Percentiles rank a stretch among this genome's conserved stretches.
These are phyloP conservation scores for Ennomos erosarius DNA, from an alignment of 2,888 invertebrate species.

Conservation along the genomic window DNA sequence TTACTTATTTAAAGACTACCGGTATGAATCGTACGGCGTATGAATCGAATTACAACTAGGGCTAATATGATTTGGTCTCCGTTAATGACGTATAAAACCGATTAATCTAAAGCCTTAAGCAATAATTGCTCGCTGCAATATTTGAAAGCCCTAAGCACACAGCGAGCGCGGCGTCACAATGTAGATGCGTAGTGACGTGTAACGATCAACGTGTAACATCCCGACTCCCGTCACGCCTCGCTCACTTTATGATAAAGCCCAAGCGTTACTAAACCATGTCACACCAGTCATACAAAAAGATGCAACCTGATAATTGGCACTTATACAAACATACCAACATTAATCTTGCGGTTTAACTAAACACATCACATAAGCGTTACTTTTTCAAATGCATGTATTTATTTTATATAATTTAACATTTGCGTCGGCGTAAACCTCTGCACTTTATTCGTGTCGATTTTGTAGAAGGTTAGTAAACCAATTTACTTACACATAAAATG, in stretches of 20 bases:
- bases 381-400: conserved; percentile 19
- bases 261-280: conserved; percentile 10
- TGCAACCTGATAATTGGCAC: conserved; percentile 20
- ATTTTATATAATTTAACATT: not conserved
- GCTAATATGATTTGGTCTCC: conserved; percentile 23
- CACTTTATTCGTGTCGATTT: not conserved
- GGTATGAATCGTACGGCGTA: conserved; percentile 1
- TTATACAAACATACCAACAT: conserved; percentile 4
- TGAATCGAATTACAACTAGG: conserved; percentile 25
- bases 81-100: conserved; percentile 14
- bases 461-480: too few relatives aligned
- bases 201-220: not conserved
- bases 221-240: not conserved
- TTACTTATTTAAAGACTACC: conserved; percentile 27
- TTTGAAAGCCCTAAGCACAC: conserved; percentile 4
- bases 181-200: conserved; percentile 2
- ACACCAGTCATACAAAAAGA: conserved; percentile 8
- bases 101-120: conserved; percentile 6
- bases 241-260: conserved; percentile 1
- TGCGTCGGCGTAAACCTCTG: too few relatives aligned
- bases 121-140: conserved; percentile 13
- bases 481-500: too few relatives aligned
- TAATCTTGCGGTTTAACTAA: conserved; percentile 7
- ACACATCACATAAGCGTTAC: conserved; percentile 16
- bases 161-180: conserved; percentile 6